Evolutionary conservation across 2,797 vertebrate species (phyloP).

Genomic region (Galago senegalensis): DNA sequence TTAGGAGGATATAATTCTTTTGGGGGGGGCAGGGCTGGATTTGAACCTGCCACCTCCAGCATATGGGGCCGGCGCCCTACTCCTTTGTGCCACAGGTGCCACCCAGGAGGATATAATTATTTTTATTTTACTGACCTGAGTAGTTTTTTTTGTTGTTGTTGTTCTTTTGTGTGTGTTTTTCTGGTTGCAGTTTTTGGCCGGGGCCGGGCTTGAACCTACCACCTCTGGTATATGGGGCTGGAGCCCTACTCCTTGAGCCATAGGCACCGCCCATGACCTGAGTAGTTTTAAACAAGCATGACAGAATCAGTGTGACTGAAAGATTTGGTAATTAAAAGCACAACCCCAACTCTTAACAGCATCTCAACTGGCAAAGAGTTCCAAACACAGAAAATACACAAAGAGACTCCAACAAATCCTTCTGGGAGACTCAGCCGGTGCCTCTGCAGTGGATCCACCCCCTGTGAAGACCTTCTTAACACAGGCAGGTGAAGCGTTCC

Average conservation of each 20-base stretch:
- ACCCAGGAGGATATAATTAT: neutral
- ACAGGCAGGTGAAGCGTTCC: neutral
- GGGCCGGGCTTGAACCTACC: no score
- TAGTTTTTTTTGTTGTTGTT: neutral
- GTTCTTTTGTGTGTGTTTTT: no score
- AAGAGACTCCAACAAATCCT: neutral
- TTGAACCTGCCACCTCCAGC: no score
- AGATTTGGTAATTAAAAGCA: neutral
- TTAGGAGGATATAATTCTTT: neutral
- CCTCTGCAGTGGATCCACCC: accelerated
- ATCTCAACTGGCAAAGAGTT: neutral
- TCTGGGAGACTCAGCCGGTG: accelerated
- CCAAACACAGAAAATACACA: neutral
- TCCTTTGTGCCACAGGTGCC: no score
- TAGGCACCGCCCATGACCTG: neutral
- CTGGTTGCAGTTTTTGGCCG: no score
- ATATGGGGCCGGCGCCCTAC: no score
- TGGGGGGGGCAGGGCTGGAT: no score
- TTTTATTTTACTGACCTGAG: neutral
- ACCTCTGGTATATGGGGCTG: no score
- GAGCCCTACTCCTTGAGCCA: no score
- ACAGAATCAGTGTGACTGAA: neutral
- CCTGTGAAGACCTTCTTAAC: neutral
- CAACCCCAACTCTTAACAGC: neutral
- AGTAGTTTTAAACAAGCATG: neutral